Percentiles rank a stretch among this genome's conserved stretches.
These are phyloP conservation scores for Euzophera pinguis DNA, from an alignment of 2,888 invertebrate genomes.

Conservation along the genomic window DNA sequence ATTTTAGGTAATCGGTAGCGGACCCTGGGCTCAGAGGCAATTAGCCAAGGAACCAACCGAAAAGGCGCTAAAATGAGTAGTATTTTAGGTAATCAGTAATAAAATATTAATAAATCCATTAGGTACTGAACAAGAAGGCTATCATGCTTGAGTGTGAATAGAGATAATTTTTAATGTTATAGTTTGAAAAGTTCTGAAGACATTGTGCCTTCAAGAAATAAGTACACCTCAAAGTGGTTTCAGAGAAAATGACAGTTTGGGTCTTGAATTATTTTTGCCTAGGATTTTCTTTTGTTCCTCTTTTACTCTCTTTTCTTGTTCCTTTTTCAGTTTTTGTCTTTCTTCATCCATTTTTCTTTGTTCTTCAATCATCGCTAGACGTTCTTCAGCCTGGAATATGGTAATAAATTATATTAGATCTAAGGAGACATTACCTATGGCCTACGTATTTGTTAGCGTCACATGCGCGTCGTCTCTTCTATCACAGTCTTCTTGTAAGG, in stretches of 20 bases:
- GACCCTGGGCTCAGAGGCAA: too few species aligned
- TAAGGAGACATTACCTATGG: too few species aligned
- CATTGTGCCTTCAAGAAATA: slow-evolving; percentile 16
- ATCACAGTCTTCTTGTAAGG: too few species aligned
- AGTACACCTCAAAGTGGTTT: slow-evolving; percentile 86
- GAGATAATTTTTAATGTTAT: not conserved
- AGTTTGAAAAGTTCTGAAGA: slow-evolving; percentile 19
- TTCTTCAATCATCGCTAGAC: slow-evolving; percentile 97
- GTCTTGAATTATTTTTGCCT: slow-evolving; percentile 97
- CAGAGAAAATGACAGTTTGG: slow-evolving; percentile 94
- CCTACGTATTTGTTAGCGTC: too few species aligned
- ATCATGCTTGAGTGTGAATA: too few species aligned
- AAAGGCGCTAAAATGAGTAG: too few species aligned
- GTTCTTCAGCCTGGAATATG: slow-evolving; percentile 91
- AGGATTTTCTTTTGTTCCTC: slow-evolving; percentile 98
- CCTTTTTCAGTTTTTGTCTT: slow-evolving; percentile 93
- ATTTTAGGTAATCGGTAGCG: too few species aligned
- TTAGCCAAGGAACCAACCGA: too few species aligned
- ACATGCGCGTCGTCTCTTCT: too few species aligned
- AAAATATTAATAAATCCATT: too few species aligned
- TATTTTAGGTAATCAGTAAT: too few species aligned
- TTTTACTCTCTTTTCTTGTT: slow-evolving; percentile 94
- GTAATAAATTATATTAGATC: not conserved
- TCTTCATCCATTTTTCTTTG: slow-evolving; percentile 98
- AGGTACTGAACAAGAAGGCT: too few species aligned